phyloP scores from a whole-genome alignment of 2,113 vertebrate species.

The Daboia siamensis region DNA sequence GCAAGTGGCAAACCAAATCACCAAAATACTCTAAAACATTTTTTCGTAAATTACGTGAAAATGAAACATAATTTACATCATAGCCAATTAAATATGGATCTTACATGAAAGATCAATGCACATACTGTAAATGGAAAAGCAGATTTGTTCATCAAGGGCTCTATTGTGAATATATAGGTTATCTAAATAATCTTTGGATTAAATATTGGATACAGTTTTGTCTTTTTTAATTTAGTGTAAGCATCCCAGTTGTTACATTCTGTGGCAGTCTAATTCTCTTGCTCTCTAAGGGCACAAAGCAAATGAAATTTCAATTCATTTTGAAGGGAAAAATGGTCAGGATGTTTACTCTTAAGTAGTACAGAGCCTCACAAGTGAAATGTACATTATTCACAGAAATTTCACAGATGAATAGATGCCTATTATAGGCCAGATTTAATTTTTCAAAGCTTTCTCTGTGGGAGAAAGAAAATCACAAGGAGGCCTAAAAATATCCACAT shows the following conservation, averaged over 20 bases:
- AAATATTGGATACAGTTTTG: conserved; percentile 3
- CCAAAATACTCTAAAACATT: background rate
- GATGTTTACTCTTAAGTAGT: too few species aligned
- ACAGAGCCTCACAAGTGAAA: background rate
- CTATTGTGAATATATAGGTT: conserved; percentile 54
- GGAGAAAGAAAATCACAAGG: background rate
- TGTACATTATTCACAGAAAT: background rate
- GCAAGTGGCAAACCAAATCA: background rate
- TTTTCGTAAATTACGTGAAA: conserved; percentile 12
- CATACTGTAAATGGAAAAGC: conserved; percentile 22
- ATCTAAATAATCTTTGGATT: conserved; percentile 38
- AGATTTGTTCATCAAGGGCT: conserved; percentile 47
- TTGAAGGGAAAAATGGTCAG: background rate
- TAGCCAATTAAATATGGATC: conserved; percentile 28
- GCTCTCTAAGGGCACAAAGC: conserved; percentile 27
- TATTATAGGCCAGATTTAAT: background rate
- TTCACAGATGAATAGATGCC: background rate
- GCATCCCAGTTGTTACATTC: conserved; percentile 20
- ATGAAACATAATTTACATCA: conserved; percentile 13
- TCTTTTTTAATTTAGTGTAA: background rate
- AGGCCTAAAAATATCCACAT: background rate
- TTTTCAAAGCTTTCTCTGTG: background rate
- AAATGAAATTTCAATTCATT: background rate
- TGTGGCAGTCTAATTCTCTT: background rate
- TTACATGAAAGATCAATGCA: conserved; percentile 8